Conservation (phyloP, 2,888 invertebrate species). For the Thumatha senex region DNA sequence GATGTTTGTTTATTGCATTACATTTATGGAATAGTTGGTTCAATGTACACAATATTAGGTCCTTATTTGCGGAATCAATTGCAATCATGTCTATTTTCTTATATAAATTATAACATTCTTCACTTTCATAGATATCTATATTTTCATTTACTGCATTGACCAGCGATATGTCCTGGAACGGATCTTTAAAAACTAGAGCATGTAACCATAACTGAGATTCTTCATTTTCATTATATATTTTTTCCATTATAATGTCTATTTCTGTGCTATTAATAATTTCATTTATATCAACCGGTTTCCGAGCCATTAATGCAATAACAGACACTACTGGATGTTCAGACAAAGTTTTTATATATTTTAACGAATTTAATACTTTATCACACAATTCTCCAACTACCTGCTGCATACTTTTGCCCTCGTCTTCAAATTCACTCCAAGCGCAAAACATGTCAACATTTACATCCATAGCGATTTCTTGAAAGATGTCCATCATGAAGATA, state of each 20-base stretch:
- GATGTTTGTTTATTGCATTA: constrained; percentile 43
- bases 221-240: constrained; percentile 47
- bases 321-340: constrained; percentile 58
- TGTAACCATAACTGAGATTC: constrained; percentile 58
- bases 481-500: constrained; percentile 54
- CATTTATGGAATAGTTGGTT: constrained; percentile 59
- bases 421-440: constrained; percentile 74
- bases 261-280: constrained; percentile 59
- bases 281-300: constrained; percentile 57
- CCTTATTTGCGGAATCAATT: constrained; percentile 31
- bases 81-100: constrained; percentile 12
- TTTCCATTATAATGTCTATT: constrained; percentile 49
- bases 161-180: constrained; percentile 48
- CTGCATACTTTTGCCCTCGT: constrained; percentile 63
- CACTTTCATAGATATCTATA: constrained; percentile 46
- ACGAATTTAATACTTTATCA: constrained; percentile 50
- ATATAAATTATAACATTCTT: constrained; percentile 53
- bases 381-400: constrained; percentile 65
- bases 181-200: constrained; percentile 57
- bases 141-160: constrained; percentile 48
- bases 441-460: constrained; percentile 73
- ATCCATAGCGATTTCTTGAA: constrained; percentile 63
- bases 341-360: constrained; percentile 41
- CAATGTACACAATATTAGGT: constrained; percentile 41
- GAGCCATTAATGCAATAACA: constrained; percentile 65